Evolutionary conservation across 2,888 invertebrate genomes (phyloP), one percentile per base, ranked within the genome.

Genomic region (Drosophila setosimentum): DNA sequence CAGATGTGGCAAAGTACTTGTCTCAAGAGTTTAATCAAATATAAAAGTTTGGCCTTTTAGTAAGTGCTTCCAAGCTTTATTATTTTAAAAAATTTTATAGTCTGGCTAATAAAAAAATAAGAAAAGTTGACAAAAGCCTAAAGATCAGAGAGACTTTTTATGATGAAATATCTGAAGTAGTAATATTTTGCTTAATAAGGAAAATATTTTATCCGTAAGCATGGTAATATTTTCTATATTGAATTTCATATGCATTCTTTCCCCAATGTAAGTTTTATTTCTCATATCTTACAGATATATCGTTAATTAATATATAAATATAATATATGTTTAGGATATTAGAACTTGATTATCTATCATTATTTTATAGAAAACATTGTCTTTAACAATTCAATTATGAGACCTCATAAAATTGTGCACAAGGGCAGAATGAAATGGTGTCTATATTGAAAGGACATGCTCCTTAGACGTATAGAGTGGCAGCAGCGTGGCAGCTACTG

Each of bases 341-440:
- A 24, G n/a, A 54, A 37, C 16, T 30, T n/a, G 8, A 55, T 55
- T 29, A 42, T 29, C 35, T 53, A 21, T 54, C 27, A 24, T 64
- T 48, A 65, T 33, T 40, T 29, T 2, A 40, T 27, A 33, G 49
- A 50, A 40, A 67, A 40, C 40, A 24, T 32, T 35, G 27, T 55
- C 50, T 30, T 50, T 30, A 82, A 73, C 72, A 85, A 85, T 82
- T 86, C 86, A 88, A 85, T 85, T 85, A 87, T 81, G 75, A 73
- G 73, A 80, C 59, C 54, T 49, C 66, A 68, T 71, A 73, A 72
- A 69, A 51, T 57, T 65, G 66, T 53, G 65, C 32, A 64, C 29
- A 35, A 63, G 51, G 51, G 24, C 35, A n/a, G 32, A n/a, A 32
- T 27, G 58, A 62, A 18, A 54, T 54, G 49, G 49, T 16, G 58